Evolutionary conservation across 2,797 vertebrate genomes (phyloP), one percentile per base, ranked within the genome.

Genomic region (Eleutherodactylus coqui): DNA sequence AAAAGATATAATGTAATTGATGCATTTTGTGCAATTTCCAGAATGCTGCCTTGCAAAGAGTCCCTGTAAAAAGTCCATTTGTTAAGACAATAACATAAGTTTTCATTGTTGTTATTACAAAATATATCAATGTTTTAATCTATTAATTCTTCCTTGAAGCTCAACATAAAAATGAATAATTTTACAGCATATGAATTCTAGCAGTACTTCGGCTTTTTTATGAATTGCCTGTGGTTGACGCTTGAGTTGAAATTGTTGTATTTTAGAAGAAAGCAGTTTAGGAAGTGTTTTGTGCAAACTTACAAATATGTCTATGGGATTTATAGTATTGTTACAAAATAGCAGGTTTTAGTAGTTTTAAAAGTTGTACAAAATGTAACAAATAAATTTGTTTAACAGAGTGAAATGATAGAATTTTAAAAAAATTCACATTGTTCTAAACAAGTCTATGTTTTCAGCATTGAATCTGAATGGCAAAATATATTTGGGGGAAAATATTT

Each of bases 1-100:
- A 76, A 51, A 82, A 86, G 82, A 84, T 84, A 60, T 75, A 80
- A 64, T 76, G 60, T 85, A 87, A 87, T 85, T 87, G 77, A 81
- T 87, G 77, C 34, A 87, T 87, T 84, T 75, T 75, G 60, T 79
- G 67, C 51, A 87, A 87, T 87, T 87, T 87, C 43, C 76, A 75
- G 82, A 80, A 87, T 67, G 82, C 17, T 64, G 27, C 32, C 45
- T 79, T 80, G 47, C 32, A 76, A 72, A 58, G 72, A 45, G 79
- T 70, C 51, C 51, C 51, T 69, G 58, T 67, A 84, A 84, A 87
- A 84, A 62, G 45, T 60, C 34, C 41, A 84, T 87, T 87, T 84
- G 75, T 87, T 84, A 67, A 58, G 69, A 87, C 82, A 87, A 87
- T 79, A 84, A 84, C 77, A 87, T 51, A 84, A 34, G 69, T 75